phyloP scores from a whole-genome alignment of 2,888 invertebrate genomes.

The Ypsolopha sequella region DNA sequence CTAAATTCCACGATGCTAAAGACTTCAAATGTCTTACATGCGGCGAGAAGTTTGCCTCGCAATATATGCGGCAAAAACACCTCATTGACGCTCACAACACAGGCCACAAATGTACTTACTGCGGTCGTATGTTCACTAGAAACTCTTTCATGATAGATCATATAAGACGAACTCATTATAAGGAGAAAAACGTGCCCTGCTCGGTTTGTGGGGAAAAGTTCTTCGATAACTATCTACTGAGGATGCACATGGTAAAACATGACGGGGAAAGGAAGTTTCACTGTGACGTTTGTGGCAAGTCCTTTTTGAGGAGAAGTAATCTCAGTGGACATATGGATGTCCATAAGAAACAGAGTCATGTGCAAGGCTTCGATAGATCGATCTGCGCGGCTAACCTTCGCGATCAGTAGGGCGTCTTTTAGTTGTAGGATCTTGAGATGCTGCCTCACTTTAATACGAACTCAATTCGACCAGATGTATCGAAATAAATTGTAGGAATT shows the following conservation, averaged over 20 bases:
- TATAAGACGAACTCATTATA: constrained; percentile 51
- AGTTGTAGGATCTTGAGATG: too few relatives aligned
- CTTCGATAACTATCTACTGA: constrained; percentile 49
- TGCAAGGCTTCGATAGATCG: constrained; percentile 16
- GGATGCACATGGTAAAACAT: constrained; percentile 65
- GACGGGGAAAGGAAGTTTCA: constrained; percentile 64
- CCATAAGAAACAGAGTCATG: constrained; percentile 46
- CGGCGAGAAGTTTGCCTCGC: constrained; percentile 56
- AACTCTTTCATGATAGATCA: constrained; percentile 61
- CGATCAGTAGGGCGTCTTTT: too few relatives aligned
- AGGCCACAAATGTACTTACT: constrained; percentile 50
- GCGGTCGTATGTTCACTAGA: constrained; percentile 53
- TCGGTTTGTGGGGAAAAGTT: constrained; percentile 51
- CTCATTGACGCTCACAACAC: constrained; percentile 57
- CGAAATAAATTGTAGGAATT: too few relatives aligned
- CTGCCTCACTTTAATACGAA: too few relatives aligned
- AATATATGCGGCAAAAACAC: constrained; percentile 65
- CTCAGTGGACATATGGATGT: constrained; percentile 69
- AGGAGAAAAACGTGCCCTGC: constrained; percentile 53
- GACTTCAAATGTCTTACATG: constrained; percentile 53
- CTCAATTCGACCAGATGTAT: too few relatives aligned
- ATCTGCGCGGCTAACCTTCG: too few relatives aligned
- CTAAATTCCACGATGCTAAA: constrained; percentile 46
- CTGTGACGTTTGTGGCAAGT: constrained; percentile 70
- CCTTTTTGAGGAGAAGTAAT: constrained; percentile 70